A percentile compares a stretch with the other conserved stretches of the same genome.
These are phyloP conservation scores for Sinella curviseta DNA, from an alignment of 1,140 invertebrate species.

Conservation along the genomic window DNA sequence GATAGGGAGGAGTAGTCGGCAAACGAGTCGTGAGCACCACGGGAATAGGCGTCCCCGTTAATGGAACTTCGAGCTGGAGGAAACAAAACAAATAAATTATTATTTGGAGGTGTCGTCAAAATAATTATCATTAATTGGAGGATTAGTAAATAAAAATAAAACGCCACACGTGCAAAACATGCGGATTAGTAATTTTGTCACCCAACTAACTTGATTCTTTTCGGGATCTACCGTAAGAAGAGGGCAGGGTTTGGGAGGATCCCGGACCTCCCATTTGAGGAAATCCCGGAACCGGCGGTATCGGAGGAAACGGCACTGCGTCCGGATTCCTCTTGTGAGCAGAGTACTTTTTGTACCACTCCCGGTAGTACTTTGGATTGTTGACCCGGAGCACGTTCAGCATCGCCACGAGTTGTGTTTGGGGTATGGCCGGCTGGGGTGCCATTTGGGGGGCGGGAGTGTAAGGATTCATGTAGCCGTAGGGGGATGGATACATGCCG, in stretches of 20 bases:
- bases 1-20: not conserved
- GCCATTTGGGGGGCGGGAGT: slow-evolving; percentile 43
- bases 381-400: slow-evolving; percentile 73
- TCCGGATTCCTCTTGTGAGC: slow-evolving; percentile 49
- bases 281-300: slow-evolving; percentile 52
- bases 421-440: slow-evolving; percentile 50
- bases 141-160: too few relatives aligned
- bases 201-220: slow-evolving; percentile 2
- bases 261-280: slow-evolving; percentile 47
- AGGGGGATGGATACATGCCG: not conserved
- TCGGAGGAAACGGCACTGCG: slow-evolving; percentile 34
- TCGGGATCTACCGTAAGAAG: slow-evolving; percentile 46
- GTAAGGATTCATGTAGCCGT: slow-evolving; percentile 35
- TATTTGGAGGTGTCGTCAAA: not conserved
- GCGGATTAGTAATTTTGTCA: not conserved
- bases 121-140: too few relatives aligned
- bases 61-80: not conserved
- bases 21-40: slow-evolving; percentile 1
- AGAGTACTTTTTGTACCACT: slow-evolving; percentile 73
- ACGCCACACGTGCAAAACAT: too few relatives aligned
- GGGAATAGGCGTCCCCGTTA: not conserved
- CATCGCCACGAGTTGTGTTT: slow-evolving; percentile 64
- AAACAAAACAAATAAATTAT: not conserved
- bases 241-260: slow-evolving; percentile 54
- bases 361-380: slow-evolving; percentile 73